phyloP scores from a whole-genome alignment of 2,113 vertebrate species.

The Anhinga anhinga region DNA sequence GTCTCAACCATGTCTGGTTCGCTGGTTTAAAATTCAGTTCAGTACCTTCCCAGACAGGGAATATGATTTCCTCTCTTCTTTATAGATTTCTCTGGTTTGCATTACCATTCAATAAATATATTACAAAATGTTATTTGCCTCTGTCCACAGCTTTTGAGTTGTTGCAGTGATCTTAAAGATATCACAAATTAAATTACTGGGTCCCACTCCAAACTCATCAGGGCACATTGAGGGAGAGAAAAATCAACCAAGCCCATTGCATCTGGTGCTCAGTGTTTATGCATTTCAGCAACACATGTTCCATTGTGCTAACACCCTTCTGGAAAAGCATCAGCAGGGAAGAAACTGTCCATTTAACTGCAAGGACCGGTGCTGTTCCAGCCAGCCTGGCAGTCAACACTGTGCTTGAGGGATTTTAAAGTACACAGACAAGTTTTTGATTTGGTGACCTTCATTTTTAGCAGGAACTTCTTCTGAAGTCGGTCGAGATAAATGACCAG shows the following conservation, averaged over 20 bases:
- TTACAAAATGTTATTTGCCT: background rate
- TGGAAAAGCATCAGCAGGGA: background rate
- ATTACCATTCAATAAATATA: constrained; percentile 30
- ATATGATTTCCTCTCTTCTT: background rate
- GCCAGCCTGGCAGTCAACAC: background rate
- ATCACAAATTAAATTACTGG: constrained; percentile 6
- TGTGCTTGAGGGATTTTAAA: background rate
- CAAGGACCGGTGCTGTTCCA: background rate
- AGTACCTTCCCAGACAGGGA: background rate
- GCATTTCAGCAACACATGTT: background rate
- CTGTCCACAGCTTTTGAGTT: background rate
- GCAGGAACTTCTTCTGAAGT: constrained; percentile 20
- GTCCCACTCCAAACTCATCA: background rate
- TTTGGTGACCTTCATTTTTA: constrained; percentile 12
- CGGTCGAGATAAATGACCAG: background rate
- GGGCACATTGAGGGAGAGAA: background rate
- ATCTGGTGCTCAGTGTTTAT: background rate
- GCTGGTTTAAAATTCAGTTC: constrained; percentile 24
- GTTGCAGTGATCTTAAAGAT: background rate
- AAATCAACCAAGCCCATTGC: background rate
- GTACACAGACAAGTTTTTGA: background rate
- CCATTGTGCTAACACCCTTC: background rate
- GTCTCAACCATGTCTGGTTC: background rate
- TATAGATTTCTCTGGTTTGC: constrained; percentile 9
- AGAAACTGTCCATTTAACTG: background rate